Evolutionary conservation across 2,113 vertebrate species (phyloP).

Genomic region (Potamarius usumacintae): DNA sequence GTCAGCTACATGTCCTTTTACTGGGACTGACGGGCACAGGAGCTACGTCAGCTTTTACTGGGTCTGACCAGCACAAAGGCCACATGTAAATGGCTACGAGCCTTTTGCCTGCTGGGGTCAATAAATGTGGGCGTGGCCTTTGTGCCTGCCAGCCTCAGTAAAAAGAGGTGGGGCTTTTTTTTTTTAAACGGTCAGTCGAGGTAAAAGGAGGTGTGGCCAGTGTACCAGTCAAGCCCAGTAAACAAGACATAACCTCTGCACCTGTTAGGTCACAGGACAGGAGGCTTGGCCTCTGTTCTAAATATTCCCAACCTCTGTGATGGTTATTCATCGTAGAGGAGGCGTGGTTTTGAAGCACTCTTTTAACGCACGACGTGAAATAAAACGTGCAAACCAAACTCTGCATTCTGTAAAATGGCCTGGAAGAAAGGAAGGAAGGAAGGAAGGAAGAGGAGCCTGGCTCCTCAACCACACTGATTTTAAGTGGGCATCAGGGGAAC

Average conservation of each 20-base stretch:
- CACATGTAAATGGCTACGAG: background rate
- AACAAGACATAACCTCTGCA: background rate
- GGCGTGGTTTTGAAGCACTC: background rate
- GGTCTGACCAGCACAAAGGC: no score
- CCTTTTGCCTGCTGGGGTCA: background rate
- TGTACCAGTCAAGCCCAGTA: background rate
- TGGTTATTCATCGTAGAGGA: background rate
- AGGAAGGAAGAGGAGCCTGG: background rate
- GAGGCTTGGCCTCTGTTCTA: background rate
- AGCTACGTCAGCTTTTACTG: no score
- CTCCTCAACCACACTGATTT: constrained; percentile 1
- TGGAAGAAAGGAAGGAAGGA: background rate
- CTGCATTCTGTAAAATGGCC: background rate
- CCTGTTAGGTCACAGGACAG: background rate
- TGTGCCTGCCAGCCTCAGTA: background rate
- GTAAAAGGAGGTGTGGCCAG: background rate
- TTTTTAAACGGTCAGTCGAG: background rate
- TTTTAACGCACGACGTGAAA: background rate
- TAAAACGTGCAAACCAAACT: background rate
- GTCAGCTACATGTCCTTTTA: no score
- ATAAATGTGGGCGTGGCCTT: background rate
- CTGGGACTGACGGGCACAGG: no score
- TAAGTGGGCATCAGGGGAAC: background rate
- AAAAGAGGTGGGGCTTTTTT: background rate
- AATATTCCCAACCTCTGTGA: background rate